phyloP scores from a whole-genome alignment of 2,113 vertebrate genomes.

The Cephalopholis sonnerati region DNA sequence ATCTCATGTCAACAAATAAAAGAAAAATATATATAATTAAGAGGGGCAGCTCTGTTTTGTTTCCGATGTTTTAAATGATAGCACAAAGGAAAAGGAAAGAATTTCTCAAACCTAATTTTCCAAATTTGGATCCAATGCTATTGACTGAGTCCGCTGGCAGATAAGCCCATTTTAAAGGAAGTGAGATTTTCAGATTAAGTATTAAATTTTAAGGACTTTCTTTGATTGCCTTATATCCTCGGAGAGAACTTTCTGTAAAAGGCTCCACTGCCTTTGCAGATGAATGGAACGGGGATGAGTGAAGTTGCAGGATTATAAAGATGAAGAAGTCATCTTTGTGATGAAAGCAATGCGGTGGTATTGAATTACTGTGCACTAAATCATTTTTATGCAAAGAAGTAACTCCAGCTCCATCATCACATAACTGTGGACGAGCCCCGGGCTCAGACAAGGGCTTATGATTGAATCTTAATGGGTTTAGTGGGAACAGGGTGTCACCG shows the following conservation, averaged over 20 bases:
- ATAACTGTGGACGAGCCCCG: slow-evolving; percentile 7
- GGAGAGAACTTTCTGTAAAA: slow-evolving; percentile 31
- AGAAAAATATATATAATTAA: not conserved
- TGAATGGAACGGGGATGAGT: slow-evolving; percentile 34
- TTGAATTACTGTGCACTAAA: slow-evolving; percentile 63
- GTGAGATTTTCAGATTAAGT: slow-evolving; percentile 9
- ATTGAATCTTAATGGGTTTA: slow-evolving; percentile 60
- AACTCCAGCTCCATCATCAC: slow-evolving; percentile 58
- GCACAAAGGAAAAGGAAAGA: not conserved
- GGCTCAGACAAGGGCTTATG: slow-evolving; percentile 36
- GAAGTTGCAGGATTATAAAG: slow-evolving; percentile 41
- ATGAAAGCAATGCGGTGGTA: slow-evolving; percentile 58
- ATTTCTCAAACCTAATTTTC: not conserved
- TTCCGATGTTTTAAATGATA: not conserved
- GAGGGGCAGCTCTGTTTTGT: not conserved
- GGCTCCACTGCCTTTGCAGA: slow-evolving; percentile 5
- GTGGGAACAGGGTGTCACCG: slow-evolving; percentile 68
- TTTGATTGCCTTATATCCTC: slow-evolving; percentile 9
- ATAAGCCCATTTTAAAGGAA: not conserved
- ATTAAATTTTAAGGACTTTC: slow-evolving; percentile 23
- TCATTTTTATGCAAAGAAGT: slow-evolving; percentile 71
- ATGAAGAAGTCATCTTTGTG: slow-evolving; percentile 53
- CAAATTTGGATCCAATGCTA: not conserved
- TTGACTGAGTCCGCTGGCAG: not conserved
- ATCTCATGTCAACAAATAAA: not conserved